Evolutionary conservation across 2,113 vertebrate species (phyloP).

Genomic region (Labeo catla): DNA sequence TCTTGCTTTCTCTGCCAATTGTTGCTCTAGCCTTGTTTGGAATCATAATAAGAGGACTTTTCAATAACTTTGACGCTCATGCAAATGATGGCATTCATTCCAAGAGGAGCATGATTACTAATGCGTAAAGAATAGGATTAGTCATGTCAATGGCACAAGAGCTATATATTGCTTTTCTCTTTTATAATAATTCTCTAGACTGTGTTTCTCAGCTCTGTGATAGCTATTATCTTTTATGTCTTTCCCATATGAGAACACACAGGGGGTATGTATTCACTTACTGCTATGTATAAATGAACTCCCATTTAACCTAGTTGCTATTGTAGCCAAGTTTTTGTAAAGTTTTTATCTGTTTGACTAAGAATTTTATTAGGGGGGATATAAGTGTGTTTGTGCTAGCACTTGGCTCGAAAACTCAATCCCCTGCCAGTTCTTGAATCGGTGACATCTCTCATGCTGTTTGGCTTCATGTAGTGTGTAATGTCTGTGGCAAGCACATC

Average conservation of each 20-base stretch:
- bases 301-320: constrained; percentile 7
- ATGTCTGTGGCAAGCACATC: constrained; percentile 16
- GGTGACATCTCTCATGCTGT: constrained; percentile 42
- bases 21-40: neutral
- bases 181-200: neutral
- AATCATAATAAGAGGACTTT: constrained; percentile 8
- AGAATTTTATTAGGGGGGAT: neutral
- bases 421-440: constrained; percentile 41
- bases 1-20: constrained; percentile 27
- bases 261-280: neutral
- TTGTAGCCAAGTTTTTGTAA: neutral
- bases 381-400: neutral
- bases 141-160: constrained; percentile 4
- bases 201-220: neutral
- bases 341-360: neutral
- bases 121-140: constrained; percentile 8
- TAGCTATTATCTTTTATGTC: neutral
- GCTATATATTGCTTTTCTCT: neutral
- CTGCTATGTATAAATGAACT: constrained; percentile 19
- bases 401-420: neutral
- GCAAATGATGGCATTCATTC: constrained; percentile 1
- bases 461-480: constrained; percentile 12
- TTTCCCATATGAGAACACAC: neutral
- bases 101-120: neutral
- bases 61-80: constrained; percentile 9